phyloP scores from a whole-genome alignment of 1,140 invertebrate genomes.

The Eriocheir sinensis region DNA sequence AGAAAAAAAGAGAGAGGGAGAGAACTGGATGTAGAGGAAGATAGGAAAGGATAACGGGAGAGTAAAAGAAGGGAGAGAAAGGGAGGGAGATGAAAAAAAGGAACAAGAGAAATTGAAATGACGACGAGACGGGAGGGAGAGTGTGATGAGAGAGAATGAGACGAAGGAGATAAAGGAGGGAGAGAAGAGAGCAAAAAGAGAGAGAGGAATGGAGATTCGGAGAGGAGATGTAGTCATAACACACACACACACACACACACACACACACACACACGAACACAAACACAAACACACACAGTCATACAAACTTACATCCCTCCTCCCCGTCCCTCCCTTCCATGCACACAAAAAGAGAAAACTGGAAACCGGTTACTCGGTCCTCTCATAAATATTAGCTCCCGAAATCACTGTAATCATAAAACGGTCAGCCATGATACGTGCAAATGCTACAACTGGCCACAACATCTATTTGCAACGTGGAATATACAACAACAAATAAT shows the following conservation, averaged over 20 bases:
- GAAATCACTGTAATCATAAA: conserved; percentile 13
- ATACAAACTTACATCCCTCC: conserved; percentile 4
- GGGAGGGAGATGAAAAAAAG: too few relatives aligned
- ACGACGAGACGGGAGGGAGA: background rate
- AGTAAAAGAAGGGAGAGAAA: background rate
- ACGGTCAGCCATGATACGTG: conserved; percentile 12
- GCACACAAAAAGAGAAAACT: background rate
- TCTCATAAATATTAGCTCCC: background rate
- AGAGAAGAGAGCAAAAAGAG: background rate
- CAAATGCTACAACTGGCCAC: conserved; percentile 3
- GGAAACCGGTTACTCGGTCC: background rate
- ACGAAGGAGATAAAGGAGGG: background rate
- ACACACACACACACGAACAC: conserved; percentile 6
- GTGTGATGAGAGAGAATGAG: background rate
- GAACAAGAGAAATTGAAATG: background rate
- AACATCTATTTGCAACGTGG: conserved; percentile 1
- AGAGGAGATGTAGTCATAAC: too few relatives aligned
- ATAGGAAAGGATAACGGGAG: too few relatives aligned
- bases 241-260: conserved; percentile 41
- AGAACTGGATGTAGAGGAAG: too few relatives aligned
- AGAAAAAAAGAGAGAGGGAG: background rate
- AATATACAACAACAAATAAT: conserved; percentile 9
- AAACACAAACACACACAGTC: conserved; percentile 33
- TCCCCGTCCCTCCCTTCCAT: background rate
- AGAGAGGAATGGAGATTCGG: too few relatives aligned